Percentiles rank a stretch among this genome's conserved stretches.
phyloP scores from a whole-genome alignment of 1,140 invertebrate genomes.

The Rhynchophorus ferrugineus region DNA sequence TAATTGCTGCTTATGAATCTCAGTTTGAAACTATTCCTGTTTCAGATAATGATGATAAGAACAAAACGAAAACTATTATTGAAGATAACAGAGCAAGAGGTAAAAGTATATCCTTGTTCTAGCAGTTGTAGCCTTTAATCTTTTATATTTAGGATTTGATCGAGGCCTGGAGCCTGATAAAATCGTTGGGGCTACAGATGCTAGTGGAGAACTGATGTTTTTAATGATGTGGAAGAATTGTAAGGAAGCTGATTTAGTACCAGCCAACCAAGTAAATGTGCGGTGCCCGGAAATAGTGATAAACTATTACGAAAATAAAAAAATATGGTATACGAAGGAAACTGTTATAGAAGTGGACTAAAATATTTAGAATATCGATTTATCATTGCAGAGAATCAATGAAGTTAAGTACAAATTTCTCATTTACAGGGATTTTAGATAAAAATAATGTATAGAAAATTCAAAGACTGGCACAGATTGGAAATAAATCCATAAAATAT shows the following conservation, averaged over 20 bases:
- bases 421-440: no score
- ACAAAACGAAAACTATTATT: slow-evolving; percentile 40
- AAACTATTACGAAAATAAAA: slow-evolving; percentile 69
- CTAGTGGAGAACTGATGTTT: slow-evolving; percentile 82
- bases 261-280: slow-evolving; percentile 65
- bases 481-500: no score
- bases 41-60: slow-evolving; percentile 29
- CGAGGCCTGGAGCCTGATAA: slow-evolving; percentile 71
- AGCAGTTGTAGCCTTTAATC: neutral
- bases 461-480: no score
- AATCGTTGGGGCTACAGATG: slow-evolving; percentile 82
- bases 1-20: slow-evolving; percentile 67
- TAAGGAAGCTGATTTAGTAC: slow-evolving; percentile 74
- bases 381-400: no score
- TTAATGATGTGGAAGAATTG: slow-evolving; percentile 86
- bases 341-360: slow-evolving; percentile 31
- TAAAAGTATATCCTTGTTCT: neutral
- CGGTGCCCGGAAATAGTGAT: slow-evolving; percentile 76
- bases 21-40: slow-evolving; percentile 39
- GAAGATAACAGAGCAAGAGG: slow-evolving; percentile 59
- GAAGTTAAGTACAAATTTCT: no score
- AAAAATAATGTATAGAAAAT: no score
- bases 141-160: slow-evolving; percentile 48
- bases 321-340: slow-evolving; percentile 44
- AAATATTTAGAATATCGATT: no score